A percentile compares a stretch with the other conserved stretches of the same genome.
Conservation (phyloP, 2,797 vertebrate species). For the Melanotaenia pygmaea region DNA sequence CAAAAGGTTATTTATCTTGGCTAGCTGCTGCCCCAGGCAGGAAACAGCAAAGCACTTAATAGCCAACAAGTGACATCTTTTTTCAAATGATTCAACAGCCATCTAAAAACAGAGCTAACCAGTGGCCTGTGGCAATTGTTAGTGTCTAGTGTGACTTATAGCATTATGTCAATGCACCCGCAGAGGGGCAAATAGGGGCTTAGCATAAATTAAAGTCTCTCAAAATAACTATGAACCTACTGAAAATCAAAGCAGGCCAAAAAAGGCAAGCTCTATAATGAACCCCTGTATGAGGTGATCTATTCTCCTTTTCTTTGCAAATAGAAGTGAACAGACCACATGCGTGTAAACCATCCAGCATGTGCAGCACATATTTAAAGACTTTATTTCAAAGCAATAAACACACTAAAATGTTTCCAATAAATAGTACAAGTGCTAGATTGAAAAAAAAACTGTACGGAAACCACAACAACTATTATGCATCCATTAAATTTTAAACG, state of each 20-base stretch:
- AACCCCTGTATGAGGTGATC: conserved; percentile 16
- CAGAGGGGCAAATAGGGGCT: conserved; percentile 73
- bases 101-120: conserved; percentile 81
- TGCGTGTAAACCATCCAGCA: conserved; percentile 13
- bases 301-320: conserved; percentile 13
- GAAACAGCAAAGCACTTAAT: conserved; percentile 82
- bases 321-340: conserved; percentile 6
- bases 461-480: conserved; percentile 46
- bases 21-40: conserved; percentile 71
- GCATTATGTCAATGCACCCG: conserved; percentile 76
- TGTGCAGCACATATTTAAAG: conserved; percentile 24
- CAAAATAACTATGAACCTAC: conserved; percentile 75
- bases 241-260: conserved; percentile 60
- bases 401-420: not conserved
- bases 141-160: conserved; percentile 83
- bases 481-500: conserved; percentile 44
- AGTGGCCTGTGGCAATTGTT: conserved; percentile 79
- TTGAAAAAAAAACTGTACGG: conserved; percentile 43
- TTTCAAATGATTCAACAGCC: conserved; percentile 82
- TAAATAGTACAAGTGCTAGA: conserved; percentile 43
- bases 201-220: conserved; percentile 82
- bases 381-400: conserved; percentile 22
- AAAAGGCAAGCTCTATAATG: conserved; percentile 35
- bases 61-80: conserved; percentile 83
- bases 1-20: conserved; percentile 84